Percentiles rank a stretch among this genome's conserved stretches.
phyloP scores from a whole-genome alignment of 2,888 invertebrate genomes.

The Punctoribates punctum region DNA sequence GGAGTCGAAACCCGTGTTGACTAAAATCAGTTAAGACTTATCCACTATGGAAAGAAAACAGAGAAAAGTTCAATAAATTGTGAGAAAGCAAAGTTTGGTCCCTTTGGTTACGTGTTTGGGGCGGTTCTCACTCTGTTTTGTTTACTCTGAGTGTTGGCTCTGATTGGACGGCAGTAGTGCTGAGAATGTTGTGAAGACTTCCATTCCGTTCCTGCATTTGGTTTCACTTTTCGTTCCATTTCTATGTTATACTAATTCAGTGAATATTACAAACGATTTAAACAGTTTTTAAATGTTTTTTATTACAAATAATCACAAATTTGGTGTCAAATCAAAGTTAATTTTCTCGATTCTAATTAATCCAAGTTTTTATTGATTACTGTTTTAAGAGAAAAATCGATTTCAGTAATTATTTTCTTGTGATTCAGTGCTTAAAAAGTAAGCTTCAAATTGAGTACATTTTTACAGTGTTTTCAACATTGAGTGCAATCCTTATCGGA shows the following conservation, averaged over 20 bases:
- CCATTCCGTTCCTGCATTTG: constrained; percentile 29
- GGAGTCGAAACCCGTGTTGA: too few species aligned
- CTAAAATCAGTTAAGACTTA: not conserved
- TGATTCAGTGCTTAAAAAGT: not conserved
- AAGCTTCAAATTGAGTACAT: not conserved
- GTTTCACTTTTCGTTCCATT: constrained; percentile 21
- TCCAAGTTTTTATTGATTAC: not conserved
- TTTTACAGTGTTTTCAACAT: not conserved
- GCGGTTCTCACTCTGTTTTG: not conserved
- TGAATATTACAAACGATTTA: not conserved
- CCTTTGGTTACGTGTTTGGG: constrained; percentile 9
- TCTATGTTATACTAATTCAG: constrained; percentile 11
- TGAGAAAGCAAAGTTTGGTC: not conserved
- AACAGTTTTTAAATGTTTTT: not conserved
- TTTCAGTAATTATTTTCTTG: not conserved
- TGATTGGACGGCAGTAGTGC: constrained; percentile 4
- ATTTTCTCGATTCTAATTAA: not conserved
- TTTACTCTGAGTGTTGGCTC: not conserved
- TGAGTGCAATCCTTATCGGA: too few species aligned
- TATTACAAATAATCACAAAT: not conserved
- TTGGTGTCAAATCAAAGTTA: not conserved
- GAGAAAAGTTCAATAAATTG: not conserved
- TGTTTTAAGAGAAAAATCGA: too few species aligned
- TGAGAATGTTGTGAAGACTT: not conserved
- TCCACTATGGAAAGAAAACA: too few species aligned